Evolutionary conservation across 2,797 vertebrate genomes (phyloP).

Genomic region (Crossoptilon crossoptilon): DNA sequence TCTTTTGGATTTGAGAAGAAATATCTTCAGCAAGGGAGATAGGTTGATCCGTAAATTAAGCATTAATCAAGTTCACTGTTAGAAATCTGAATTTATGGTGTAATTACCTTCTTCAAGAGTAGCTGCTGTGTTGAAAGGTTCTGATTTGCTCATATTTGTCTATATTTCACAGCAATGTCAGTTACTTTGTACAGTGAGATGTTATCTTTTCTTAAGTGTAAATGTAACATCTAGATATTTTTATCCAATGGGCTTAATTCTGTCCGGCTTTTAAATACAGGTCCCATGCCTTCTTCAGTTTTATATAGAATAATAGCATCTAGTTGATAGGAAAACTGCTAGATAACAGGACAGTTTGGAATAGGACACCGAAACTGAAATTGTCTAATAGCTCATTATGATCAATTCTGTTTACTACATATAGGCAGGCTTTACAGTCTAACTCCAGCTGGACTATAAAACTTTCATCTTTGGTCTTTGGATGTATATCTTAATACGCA

Average conservation of each 20-base stretch:
- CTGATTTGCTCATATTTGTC: not conserved
- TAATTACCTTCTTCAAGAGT: slow-evolving; percentile 24
- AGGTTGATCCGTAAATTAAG: not conserved
- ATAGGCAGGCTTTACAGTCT: slow-evolving; percentile 9
- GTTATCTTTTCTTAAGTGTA: not conserved
- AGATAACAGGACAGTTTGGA: not conserved
- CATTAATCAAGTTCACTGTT: slow-evolving; percentile 36
- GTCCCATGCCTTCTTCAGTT: not conserved
- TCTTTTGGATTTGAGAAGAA: slow-evolving; percentile 18
- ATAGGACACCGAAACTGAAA: not conserved
- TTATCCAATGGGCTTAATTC: not conserved
- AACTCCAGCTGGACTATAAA: slow-evolving; percentile 6
- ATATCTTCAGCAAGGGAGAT: not conserved
- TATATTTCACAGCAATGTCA: not conserved
- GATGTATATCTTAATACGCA: not conserved
- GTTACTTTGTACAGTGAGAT: not conserved
- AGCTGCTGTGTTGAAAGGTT: not conserved
- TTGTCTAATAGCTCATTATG: not conserved
- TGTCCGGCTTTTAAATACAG: not conserved
- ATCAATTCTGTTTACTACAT: not conserved
- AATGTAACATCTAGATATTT: not conserved
- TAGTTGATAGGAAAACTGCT: not conserved
- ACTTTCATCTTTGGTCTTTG: not conserved
- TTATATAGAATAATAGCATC: not conserved
- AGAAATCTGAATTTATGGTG: slow-evolving; percentile 5